These are phyloP conservation scores for Trichopria drosophilae DNA, from an alignment of 2,888 invertebrate genomes.

Conservation along the genomic window DNA sequence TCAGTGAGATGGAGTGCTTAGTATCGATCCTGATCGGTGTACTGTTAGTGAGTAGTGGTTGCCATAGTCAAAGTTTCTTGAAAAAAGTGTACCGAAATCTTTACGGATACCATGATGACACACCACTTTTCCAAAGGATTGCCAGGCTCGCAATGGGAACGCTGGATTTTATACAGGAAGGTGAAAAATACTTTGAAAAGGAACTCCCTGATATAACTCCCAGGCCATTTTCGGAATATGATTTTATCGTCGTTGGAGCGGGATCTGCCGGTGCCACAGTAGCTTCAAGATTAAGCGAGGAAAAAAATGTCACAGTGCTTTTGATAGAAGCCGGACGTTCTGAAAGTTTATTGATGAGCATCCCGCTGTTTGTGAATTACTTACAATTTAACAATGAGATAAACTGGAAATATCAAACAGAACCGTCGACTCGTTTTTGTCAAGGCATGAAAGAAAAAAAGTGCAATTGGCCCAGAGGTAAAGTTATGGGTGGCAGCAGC, in stretches of 20 bases:
- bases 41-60: too few species aligned
- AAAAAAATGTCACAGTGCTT: slow-evolving; percentile 69
- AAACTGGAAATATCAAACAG: slow-evolving; percentile 82
- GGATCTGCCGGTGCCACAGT: slow-evolving; percentile 79
- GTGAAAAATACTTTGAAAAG: slow-evolving; percentile 59
- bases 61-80: not conserved
- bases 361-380: slow-evolving; percentile 74
- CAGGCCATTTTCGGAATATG: slow-evolving; percentile 65
- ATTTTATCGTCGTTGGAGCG: slow-evolving; percentile 78
- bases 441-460: slow-evolving; percentile 58
- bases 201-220: slow-evolving; percentile 63
- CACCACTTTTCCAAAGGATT: slow-evolving; percentile 2
- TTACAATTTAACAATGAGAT: slow-evolving; percentile 69
- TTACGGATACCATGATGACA: slow-evolving; percentile 13
- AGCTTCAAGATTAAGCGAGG: slow-evolving; percentile 74
- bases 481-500: slow-evolving; percentile 80
- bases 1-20: too few species aligned
- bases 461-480: slow-evolving; percentile 63
- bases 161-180: slow-evolving; percentile 62
- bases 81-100: slow-evolving; percentile 10
- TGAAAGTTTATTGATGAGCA: slow-evolving; percentile 75
- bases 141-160: slow-evolving; percentile 13
- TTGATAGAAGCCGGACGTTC: slow-evolving; percentile 72
- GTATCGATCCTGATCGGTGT: too few species aligned
- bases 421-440: slow-evolving; percentile 73